These are phyloP conservation scores for Aegotheles bennettii DNA, from an alignment of 2,113 vertebrate species.

Conservation along the genomic window DNA sequence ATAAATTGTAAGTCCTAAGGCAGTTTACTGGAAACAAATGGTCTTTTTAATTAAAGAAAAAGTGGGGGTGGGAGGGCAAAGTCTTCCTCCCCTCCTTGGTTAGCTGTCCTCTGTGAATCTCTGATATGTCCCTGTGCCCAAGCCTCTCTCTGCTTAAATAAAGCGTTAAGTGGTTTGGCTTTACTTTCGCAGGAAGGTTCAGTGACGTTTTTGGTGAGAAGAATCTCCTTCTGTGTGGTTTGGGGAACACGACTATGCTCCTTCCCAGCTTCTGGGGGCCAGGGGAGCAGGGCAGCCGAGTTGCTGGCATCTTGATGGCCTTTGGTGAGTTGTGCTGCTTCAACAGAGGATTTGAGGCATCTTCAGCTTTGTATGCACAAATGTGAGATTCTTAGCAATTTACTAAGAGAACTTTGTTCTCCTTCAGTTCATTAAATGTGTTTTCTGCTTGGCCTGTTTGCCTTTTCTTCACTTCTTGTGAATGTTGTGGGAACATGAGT, in stretches of 20 bases:
- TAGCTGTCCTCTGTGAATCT: slow-evolving; percentile 3
- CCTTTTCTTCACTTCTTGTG: neutral
- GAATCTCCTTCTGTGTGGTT: neutral
- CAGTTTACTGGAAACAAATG: slow-evolving; percentile 59
- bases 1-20: slow-evolving; percentile 62
- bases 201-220: neutral
- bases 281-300: neutral
- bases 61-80: neutral
- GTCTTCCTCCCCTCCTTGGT: neutral
- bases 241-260: neutral
- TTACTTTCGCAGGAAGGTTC: neutral
- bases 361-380: neutral
- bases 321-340: neutral
- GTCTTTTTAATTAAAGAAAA: slow-evolving; percentile 23
- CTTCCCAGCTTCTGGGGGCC: neutral
- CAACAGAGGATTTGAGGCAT: neutral
- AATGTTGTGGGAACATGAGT: neutral
- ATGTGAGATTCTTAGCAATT: neutral
- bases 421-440: neutral
- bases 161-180: neutral
- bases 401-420: neutral
- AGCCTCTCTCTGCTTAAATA: neutral
- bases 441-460: neutral
- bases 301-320: neutral
- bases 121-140: neutral